Evolutionary conservation across 2,888 invertebrate genomes (phyloP).

Genomic region (Empis livida): DNA sequence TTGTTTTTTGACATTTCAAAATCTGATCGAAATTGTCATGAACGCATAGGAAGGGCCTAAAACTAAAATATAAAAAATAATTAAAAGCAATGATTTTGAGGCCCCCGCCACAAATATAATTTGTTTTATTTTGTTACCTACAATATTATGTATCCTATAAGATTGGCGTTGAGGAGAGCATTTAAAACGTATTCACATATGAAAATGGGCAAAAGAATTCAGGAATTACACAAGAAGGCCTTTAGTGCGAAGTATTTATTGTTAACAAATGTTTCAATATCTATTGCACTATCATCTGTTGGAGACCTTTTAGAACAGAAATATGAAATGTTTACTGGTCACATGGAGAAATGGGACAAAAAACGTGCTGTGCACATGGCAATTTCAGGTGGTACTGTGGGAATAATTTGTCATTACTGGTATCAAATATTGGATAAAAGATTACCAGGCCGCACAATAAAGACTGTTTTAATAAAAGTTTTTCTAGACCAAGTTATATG

Average conservation of each 20-base stretch:
- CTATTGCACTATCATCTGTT: conserved; percentile 15
- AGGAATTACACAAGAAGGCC: not conserved
- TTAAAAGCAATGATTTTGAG: too few species aligned
- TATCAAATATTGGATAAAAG: conserved; percentile 61
- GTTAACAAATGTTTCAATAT: not conserved
- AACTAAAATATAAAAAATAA: too few species aligned
- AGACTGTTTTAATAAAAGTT: conserved; percentile 61
- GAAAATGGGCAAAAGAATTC: not conserved
- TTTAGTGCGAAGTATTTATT: not conserved
- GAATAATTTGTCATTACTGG: conserved; percentile 76
- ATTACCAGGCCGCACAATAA: conserved; percentile 54
- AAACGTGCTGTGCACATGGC: conserved; percentile 63
- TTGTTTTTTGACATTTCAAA: too few species aligned
- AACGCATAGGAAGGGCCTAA: too few species aligned
- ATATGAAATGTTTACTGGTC: conserved; percentile 50
- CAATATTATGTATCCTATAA: too few species aligned
- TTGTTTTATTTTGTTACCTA: too few species aligned
- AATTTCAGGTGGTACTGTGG: conserved; percentile 61
- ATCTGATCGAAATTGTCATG: too few species aligned
- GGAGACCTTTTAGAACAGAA: conserved; percentile 74
- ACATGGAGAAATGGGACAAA: conserved; percentile 43
- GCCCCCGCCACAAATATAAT: too few species aligned
- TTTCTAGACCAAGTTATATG: conserved; percentile 70
- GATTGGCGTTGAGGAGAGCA: too few species aligned
- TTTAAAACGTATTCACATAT: not conserved